Evolutionary conservation across 2,888 invertebrate species (phyloP).

Genomic region (Drosophila peninsularis): DNA sequence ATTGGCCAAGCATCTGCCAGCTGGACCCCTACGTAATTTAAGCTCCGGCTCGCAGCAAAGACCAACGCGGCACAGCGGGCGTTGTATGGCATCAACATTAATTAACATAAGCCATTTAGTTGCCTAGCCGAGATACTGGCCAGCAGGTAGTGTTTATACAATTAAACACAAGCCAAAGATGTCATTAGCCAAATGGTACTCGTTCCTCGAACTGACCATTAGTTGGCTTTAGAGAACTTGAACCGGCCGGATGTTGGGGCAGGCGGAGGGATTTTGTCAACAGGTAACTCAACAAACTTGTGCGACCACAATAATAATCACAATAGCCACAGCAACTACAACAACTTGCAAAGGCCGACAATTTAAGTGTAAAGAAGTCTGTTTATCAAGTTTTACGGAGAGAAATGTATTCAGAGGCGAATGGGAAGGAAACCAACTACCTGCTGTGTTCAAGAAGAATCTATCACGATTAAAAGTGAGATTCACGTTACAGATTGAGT

Average conservation of each 20-base stretch:
- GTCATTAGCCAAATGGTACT: conserved; percentile 61
- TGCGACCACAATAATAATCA: conserved; percentile 42
- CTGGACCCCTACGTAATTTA: not conserved
- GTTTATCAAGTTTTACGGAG: conserved; percentile 22
- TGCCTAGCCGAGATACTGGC: conserved; percentile 40
- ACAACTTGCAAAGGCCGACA: conserved; percentile 28
- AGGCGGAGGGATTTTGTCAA: conserved; percentile 60
- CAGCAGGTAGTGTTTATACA: conserved; percentile 38
- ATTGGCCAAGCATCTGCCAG: not conserved
- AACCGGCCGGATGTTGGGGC: conserved; percentile 64
- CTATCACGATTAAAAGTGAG: conserved; percentile 15
- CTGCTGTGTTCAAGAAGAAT: conserved; percentile 10
- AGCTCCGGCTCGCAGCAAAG: not conserved
- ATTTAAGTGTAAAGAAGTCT: conserved; percentile 55
- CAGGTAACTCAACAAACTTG: conserved; percentile 75
- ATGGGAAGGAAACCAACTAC: conserved; percentile 6
- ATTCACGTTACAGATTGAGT: conserved; percentile 18
- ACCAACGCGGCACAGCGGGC: conserved; percentile 31
- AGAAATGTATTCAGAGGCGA: conserved; percentile 5
- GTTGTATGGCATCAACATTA: conserved; percentile 27
- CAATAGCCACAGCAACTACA: conserved; percentile 12
- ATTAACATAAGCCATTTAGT: conserved; percentile 40
- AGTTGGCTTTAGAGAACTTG: conserved; percentile 41
- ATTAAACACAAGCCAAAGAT: conserved; percentile 62
- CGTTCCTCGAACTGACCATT: conserved; percentile 29